Evolutionary conservation across 2,797 vertebrate genomes (phyloP), one percentile per base, ranked within the genome.

Genomic region (Enteromius fasciolatus): DNA sequence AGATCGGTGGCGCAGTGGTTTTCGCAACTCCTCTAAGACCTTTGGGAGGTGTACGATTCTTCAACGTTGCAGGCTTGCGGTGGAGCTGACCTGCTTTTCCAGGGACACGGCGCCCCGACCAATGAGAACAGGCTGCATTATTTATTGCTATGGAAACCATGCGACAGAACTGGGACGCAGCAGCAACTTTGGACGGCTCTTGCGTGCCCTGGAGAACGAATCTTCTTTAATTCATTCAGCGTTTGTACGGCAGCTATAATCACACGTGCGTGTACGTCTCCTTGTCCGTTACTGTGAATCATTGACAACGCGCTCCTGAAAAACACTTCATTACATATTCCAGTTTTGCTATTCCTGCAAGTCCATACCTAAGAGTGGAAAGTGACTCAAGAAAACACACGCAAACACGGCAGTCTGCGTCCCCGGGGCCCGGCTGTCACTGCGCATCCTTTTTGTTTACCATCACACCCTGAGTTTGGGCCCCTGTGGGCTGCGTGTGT

Each of bases 151-250:
- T 76, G 81, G 78, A 90, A 88, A 87, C 23, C 20, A 31, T 28
- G 46, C 84, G 89, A 92, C 90, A 90, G 88, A 93, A 89, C 85
- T 91, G 88, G 91, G 92, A 76, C 88, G 52, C 78, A 57, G 81
- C 77, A 68, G 81, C 77, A 79, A 77, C 74, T 88, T 82, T 78
- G 75, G 84, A 76, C 81, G 33, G 70, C 82, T 46, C 18, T 77
- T 52, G 80, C 73, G 68, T 41, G n/a, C 41, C 67, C 72, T 31
- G 5, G 14, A 41, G 28, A 50, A 15, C 3, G 6, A 69, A 46
- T n/a, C 50, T 33, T 18, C 78, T 17, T 52, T 52, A 18, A 33
- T 64, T 46, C 41, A 64, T 63, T 66, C 28, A 4, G 10, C 8
- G 4, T 59, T 39, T 44, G 10, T 50, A 33, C 5, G 25, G 25